phyloP scores from a whole-genome alignment of 2,113 vertebrate species.

The Eurypyga helias region DNA sequence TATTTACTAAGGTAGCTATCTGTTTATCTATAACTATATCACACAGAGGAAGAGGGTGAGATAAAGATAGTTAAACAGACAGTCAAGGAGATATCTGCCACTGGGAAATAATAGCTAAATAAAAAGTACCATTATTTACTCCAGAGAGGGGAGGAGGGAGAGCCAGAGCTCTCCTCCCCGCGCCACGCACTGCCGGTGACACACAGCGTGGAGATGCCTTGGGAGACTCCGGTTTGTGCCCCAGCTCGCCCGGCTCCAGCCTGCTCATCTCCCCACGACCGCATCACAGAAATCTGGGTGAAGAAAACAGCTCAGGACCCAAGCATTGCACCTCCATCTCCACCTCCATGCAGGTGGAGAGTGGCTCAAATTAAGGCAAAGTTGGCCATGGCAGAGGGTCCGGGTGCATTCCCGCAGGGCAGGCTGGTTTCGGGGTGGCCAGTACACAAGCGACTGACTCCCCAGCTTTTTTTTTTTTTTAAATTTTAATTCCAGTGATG shows the following conservation, averaged over 20 bases:
- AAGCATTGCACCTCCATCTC: too few species aligned
- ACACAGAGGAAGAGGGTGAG: slow-evolving; percentile 54
- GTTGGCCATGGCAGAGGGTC: not conserved
- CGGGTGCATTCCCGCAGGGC: not conserved
- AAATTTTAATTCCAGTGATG: not conserved
- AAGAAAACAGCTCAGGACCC: not conserved
- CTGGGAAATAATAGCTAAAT: slow-evolving; percentile 72
- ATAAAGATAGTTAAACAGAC: slow-evolving; percentile 73
- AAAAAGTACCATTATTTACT: slow-evolving; percentile 70
- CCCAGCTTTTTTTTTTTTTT: not conserved
- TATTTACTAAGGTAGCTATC: slow-evolving; percentile 75
- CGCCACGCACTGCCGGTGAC: not conserved
- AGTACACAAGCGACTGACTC: not conserved
- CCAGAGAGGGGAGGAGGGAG: not conserved
- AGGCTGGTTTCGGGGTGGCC: not conserved
- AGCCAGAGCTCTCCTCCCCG: not conserved
- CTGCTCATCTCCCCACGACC: accelerated
- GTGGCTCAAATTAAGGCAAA: not conserved
- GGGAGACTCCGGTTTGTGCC: not conserved
- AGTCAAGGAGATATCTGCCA: slow-evolving; percentile 59
- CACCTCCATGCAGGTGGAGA: not conserved
- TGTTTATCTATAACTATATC: slow-evolving; percentile 74
- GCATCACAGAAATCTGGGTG: not conserved
- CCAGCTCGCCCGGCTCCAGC: not conserved
- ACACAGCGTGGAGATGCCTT: not conserved